A percentile compares a stretch with the other conserved stretches of the same genome.
These are phyloP conservation scores for Microcebus lehilahytsara DNA, from an alignment of 2,113 vertebrate genomes.

Conservation along the genomic window DNA sequence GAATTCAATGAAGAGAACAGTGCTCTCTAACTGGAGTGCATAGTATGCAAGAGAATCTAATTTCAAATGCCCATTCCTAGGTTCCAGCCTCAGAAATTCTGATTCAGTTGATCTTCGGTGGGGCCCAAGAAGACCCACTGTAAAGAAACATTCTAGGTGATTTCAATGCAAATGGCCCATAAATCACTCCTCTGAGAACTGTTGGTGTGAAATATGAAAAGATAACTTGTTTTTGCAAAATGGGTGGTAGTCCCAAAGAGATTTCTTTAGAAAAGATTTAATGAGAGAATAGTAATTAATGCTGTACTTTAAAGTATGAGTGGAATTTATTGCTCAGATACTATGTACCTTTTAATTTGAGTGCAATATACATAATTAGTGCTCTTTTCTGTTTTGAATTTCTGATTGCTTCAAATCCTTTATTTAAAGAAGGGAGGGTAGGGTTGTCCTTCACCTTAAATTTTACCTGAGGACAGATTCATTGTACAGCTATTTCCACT, in stretches of 20 bases:
- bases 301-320: background rate
- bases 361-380: background rate
- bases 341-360: conserved; percentile 51
- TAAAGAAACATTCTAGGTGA: background rate
- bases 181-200: background rate
- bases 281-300: background rate
- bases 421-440: conserved; percentile 27
- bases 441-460: conserved; percentile 51
- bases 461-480: conserved; percentile 48
- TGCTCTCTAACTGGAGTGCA: background rate
- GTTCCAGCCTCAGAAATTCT: background rate
- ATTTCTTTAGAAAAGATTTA: background rate
- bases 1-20: background rate
- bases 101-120: background rate
- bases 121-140: background rate
- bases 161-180: background rate
- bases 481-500: conserved; percentile 5
- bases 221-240: background rate
- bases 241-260: background rate
- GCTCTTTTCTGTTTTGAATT: background rate
- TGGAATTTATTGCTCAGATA: conserved; percentile 9
- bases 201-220: conserved; percentile 24
- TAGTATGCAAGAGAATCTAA: background rate
- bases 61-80: background rate
- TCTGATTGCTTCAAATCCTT: background rate